Conservation (phyloP, 2,113 vertebrate species). For the Egretta garzetta region DNA sequence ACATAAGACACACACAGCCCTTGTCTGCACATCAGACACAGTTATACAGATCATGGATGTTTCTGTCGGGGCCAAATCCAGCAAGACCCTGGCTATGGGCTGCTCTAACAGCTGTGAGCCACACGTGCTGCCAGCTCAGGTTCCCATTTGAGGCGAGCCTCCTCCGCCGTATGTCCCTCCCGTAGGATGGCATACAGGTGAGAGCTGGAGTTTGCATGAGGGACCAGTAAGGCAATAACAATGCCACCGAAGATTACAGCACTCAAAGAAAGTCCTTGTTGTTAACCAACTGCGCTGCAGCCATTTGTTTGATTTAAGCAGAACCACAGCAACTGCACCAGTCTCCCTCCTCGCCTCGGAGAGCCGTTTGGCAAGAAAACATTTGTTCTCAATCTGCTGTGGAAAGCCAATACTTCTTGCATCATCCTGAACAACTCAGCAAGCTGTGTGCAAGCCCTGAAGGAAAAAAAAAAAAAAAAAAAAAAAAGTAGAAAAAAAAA, state of each 20-base stretch:
- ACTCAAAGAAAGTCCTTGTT: background rate
- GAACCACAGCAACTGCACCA: background rate
- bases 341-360: background rate
- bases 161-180: background rate
- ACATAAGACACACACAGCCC: background rate
- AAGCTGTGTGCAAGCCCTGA: background rate
- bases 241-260: too few relatives aligned
- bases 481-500: too few relatives aligned
- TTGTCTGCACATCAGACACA: background rate
- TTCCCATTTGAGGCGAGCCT: background rate
- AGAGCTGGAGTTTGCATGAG: background rate
- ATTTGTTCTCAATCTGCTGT: background rate
- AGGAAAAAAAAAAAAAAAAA: background rate
- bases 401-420: background rate
- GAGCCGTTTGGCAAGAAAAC: background rate
- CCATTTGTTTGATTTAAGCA: background rate
- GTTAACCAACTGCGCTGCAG: background rate
- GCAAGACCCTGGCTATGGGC: background rate
- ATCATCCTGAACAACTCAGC: background rate
- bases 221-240: background rate
- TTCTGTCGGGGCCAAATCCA: background rate
- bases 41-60: too few relatives aligned
- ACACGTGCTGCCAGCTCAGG: rapidly evolving
- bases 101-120: background rate
- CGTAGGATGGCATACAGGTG: background rate